Evolutionary conservation across 2,888 invertebrate genomes (phyloP).

Genomic region (Saturnia pavonia): DNA sequence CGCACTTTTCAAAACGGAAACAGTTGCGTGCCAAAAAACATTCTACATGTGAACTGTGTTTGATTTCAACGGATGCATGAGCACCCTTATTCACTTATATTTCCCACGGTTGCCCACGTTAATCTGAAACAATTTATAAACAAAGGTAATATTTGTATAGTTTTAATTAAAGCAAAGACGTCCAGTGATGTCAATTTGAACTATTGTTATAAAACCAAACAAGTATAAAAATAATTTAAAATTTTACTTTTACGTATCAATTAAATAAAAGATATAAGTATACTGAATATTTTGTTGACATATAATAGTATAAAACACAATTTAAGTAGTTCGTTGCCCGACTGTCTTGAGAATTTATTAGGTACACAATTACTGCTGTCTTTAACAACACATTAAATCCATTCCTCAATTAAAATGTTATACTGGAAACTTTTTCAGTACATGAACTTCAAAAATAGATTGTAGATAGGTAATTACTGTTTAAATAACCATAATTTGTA

Average conservation of each 20-base stretch:
- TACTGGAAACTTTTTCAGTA: too few species aligned
- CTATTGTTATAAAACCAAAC: neutral
- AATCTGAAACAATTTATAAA: neutral
- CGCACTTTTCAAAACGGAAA: slow-evolving; percentile 23
- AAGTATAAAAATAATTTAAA: neutral
- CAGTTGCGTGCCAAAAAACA: slow-evolving; percentile 25
- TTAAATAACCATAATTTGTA: neutral
- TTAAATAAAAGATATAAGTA: neutral
- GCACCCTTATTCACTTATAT: slow-evolving; percentile 13
- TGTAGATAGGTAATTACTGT: neutral
- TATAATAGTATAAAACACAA: neutral
- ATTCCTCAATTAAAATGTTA: neutral
- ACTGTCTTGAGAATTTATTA: neutral
- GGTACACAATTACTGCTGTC: neutral
- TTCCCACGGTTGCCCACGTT: slow-evolving; percentile 6
- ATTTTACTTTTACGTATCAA: neutral
- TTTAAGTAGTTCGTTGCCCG: neutral
- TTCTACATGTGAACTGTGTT: slow-evolving; percentile 24
- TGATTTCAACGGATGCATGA: slow-evolving; percentile 20
- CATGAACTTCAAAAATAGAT: neutral
- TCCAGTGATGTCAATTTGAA: neutral
- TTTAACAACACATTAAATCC: neutral
- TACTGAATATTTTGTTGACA: neutral
- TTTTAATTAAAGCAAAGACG: neutral
- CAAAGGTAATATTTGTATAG: neutral